phyloP scores from a whole-genome alignment of 2,113 vertebrate species.

The Galbula dea region DNA sequence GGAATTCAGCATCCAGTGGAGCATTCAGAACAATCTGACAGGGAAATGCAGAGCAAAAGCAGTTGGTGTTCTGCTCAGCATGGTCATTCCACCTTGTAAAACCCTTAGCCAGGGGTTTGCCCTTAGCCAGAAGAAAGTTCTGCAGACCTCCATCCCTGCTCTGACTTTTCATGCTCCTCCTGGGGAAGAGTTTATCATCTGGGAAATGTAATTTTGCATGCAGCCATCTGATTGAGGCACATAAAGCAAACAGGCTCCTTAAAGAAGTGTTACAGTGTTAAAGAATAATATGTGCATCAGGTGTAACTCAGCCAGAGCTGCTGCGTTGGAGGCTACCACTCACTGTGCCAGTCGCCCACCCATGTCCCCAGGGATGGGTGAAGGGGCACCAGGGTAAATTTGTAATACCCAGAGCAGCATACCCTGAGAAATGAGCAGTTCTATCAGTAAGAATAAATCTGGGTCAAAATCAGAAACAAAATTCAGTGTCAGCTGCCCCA shows the following conservation, averaged over 20 bases:
- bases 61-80: fast-evolving
- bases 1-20: background rate
- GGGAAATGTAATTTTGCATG: background rate
- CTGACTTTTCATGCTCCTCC: background rate
- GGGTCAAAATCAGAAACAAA: background rate
- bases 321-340: background rate
- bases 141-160: background rate
- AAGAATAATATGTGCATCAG: background rate
- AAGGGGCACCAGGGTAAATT: background rate
- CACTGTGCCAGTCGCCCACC: background rate
- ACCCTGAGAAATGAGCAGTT: background rate
- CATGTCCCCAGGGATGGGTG: fast-evolving
- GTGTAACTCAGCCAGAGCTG: fast-evolving
- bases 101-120: background rate
- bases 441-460: background rate
- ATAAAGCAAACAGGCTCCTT: fast-evolving
- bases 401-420: background rate
- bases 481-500: too few species aligned
- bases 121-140: background rate
- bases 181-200: background rate
- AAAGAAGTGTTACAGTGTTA: background rate
- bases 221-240: background rate
- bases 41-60: background rate
- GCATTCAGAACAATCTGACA: background rate
- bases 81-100: background rate